Evolutionary conservation across 2,797 vertebrate genomes (phyloP).

Genomic region (Ctenosaura bakeri): DNA sequence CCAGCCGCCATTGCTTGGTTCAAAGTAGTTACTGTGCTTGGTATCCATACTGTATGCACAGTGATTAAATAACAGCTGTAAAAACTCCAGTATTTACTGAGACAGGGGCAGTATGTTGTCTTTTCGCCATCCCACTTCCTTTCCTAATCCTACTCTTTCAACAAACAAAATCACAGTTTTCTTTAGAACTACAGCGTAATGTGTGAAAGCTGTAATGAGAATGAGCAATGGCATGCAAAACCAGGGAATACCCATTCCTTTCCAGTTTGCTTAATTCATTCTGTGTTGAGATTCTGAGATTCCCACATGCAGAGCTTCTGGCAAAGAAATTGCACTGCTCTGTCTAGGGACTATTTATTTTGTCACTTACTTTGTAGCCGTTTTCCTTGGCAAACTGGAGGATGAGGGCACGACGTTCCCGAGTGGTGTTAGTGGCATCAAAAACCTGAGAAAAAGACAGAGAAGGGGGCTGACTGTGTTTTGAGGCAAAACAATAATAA

Average conservation of each 20-base stretch:
- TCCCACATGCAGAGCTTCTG: not conserved
- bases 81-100: not conserved
- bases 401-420: slow-evolving; percentile 87
- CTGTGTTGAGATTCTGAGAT: not conserved
- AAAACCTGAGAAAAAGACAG: slow-evolving; percentile 83
- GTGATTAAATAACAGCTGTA: not conserved
- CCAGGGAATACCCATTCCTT: not conserved
- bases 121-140: not conserved
- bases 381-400: slow-evolving; percentile 88
- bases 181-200: not conserved
- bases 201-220: not conserved
- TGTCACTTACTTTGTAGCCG: slow-evolving; percentile 88
- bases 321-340: not conserved
- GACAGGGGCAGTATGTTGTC: not conserved
- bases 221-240: not conserved
- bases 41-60: not conserved
- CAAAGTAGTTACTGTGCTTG: not conserved
- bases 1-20: not conserved
- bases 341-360: not conserved
- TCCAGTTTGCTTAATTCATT: not conserved
- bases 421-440: slow-evolving; percentile 93
- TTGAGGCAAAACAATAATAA: too few species aligned
- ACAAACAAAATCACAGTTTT: not conserved
- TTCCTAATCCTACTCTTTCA: not conserved
- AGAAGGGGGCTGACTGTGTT: not conserved